phyloP scores from a whole-genome alignment of 2,888 invertebrate species.

The Dryocosmus kuriphilus region DNA sequence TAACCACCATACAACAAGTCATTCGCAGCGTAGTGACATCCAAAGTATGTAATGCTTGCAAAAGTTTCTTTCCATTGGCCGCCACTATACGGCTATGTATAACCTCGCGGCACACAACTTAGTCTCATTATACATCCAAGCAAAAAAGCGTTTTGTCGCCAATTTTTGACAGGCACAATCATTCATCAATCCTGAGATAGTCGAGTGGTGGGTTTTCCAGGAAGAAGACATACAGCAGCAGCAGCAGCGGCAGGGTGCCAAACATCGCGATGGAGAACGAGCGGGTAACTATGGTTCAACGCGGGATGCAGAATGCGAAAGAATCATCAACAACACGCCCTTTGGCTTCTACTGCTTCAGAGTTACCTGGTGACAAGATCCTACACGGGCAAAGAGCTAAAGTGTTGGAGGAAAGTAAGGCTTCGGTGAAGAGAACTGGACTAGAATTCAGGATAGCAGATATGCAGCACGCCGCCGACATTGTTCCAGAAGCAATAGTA shows the following conservation, averaged over 20 bases:
- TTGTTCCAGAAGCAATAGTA: constrained; percentile 4
- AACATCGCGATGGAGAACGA: constrained; percentile 67
- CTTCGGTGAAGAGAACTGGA: neutral
- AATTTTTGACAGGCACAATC: constrained; percentile 49
- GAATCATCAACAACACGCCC: constrained; percentile 35
- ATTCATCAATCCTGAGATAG: constrained; percentile 63
- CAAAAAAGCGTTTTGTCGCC: constrained; percentile 41
- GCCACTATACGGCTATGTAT: constrained; percentile 5
- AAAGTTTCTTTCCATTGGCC: constrained; percentile 14
- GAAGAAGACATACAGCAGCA: constrained; percentile 71
- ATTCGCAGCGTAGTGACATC: constrained; percentile 20
- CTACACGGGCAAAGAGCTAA: neutral
- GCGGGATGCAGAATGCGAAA: constrained; percentile 42
- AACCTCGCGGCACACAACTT: constrained; percentile 3
- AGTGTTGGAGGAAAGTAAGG: neutral
- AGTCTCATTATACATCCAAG: constrained; percentile 34
- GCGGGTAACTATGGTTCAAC: constrained; percentile 61
- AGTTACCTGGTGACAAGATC: neutral
- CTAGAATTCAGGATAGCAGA: neutral
- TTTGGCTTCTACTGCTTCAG: neutral
- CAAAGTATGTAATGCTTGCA: constrained; percentile 14
- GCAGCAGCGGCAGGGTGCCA: constrained; percentile 69
- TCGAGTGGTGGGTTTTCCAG: constrained; percentile 66
- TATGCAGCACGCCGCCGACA: neutral
- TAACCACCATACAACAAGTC: constrained; percentile 24